Evolutionary conservation across 2,888 invertebrate species (phyloP).

Genomic region (Diachrysia chrysitis): DNA sequence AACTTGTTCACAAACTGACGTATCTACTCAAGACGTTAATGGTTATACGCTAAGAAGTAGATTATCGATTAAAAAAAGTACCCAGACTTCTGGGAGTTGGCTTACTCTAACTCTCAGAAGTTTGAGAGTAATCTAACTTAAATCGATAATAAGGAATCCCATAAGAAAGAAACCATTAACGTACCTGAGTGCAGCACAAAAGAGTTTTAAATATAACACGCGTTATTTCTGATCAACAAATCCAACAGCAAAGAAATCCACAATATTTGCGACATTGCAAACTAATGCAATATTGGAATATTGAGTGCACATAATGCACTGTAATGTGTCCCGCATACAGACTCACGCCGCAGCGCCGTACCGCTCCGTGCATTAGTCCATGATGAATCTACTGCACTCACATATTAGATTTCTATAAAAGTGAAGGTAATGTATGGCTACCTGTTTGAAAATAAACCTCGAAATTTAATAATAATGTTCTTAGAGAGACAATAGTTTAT

Average conservation of each 20-base stretch:
- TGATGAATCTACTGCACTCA: constrained; percentile 44
- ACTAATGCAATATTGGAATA: constrained; percentile 52
- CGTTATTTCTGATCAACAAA: neutral
- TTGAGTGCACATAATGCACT: constrained; percentile 50
- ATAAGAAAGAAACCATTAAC: too few relatives aligned
- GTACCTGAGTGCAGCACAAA: too few relatives aligned
- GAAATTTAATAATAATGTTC: neutral
- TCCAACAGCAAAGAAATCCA: neutral
- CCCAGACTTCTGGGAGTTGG: too few relatives aligned
- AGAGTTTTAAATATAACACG: neutral
- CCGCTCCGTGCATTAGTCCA: constrained; percentile 48
- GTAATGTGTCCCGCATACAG: constrained; percentile 32
- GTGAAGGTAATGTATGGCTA: constrained; percentile 15
- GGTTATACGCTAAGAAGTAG: too few relatives aligned
- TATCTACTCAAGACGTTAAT: too few relatives aligned
- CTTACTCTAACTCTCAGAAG: too few relatives aligned
- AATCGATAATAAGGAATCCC: too few relatives aligned
- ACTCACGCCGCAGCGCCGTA: constrained; percentile 2
- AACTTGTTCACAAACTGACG: too few relatives aligned
- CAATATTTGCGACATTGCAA: constrained; percentile 3
- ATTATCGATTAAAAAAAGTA: too few relatives aligned
- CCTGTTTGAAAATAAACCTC: constrained; percentile 17
- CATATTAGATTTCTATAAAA: constrained; percentile 48
- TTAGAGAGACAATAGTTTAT: too few relatives aligned
- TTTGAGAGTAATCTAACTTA: too few relatives aligned